Conservation (phyloP, 1,140 invertebrate genomes). For the Drosophila suzukii region DNA sequence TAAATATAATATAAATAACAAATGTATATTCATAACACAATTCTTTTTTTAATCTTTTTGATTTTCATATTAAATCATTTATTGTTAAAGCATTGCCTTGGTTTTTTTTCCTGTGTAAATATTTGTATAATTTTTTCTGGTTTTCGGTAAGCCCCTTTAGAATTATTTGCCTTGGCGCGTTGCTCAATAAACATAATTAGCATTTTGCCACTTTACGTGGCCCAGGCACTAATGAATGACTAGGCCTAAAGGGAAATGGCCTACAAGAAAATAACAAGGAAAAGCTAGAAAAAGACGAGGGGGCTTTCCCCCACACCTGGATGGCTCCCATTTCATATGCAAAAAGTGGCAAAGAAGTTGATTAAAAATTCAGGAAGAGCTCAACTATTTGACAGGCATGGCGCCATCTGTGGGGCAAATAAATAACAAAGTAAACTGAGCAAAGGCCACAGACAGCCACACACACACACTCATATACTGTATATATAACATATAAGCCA, state of each 20-base stretch:
- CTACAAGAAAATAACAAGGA: conserved; percentile 10
- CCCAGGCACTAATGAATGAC: conserved; percentile 71
- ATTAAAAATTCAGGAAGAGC: conserved; percentile 80
- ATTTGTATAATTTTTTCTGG: conserved; percentile 21
- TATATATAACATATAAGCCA: background rate
- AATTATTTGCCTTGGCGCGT: conserved; percentile 48
- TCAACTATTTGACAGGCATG: conserved; percentile 76
- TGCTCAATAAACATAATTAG: conserved; percentile 80
- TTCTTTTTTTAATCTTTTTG: too few species aligned
- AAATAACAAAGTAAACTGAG: conserved; percentile 72
- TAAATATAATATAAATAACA: too few species aligned
- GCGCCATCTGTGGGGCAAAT: conserved; percentile 71
- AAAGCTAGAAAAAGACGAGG: background rate
- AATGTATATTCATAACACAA: too few species aligned
- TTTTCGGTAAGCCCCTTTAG: conserved; percentile 26
- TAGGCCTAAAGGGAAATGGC: conserved; percentile 47
- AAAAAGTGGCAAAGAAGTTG: conserved; percentile 67
- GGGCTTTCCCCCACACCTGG: conserved; percentile 1
- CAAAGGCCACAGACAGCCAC: conserved; percentile 47
- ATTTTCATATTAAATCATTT: too few species aligned
- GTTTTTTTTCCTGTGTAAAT: conserved; percentile 11
- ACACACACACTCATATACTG: conserved; percentile 9
- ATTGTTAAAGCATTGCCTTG: too few species aligned
- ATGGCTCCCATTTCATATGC: conserved; percentile 64
- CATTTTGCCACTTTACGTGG: conserved; percentile 78